phyloP scores from a whole-genome alignment of 2,888 invertebrate species.

The Synanthedon tipuliformis region DNA sequence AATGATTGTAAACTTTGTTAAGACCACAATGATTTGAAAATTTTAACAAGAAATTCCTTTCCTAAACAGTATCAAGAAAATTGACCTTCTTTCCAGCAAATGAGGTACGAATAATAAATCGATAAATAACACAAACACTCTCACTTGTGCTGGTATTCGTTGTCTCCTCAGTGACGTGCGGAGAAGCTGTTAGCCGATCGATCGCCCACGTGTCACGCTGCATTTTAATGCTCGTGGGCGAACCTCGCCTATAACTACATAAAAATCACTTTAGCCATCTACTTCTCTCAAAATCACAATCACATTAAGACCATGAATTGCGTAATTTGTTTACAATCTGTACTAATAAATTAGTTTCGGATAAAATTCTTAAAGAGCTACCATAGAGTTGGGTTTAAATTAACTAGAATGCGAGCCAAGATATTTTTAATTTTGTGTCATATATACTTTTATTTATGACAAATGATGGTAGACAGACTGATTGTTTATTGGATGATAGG shows the following conservation, averaged over 20 bases:
- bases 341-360: too few species aligned
- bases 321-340: neutral
- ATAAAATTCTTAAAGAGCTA: too few species aligned
- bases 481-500: too few species aligned
- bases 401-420: too few species aligned
- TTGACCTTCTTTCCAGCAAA: neutral
- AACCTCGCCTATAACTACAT: neutral
- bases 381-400: too few species aligned
- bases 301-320: neutral
- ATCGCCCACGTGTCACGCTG: neutral
- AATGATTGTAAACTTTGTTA: too few species aligned
- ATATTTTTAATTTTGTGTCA: too few species aligned
- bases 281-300: neutral
- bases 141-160: constrained; percentile 31
- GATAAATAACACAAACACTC: constrained; percentile 20
- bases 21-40: too few species aligned
- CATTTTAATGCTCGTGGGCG: neutral
- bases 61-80: too few species aligned
- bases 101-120: constrained; percentile 3
- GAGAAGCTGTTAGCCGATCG: neutral
- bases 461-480: too few species aligned
- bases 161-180: neutral
- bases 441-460: too few species aligned
- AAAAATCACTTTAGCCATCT: neutral
- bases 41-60: too few species aligned